Conservation (phyloP, 2,888 invertebrate genomes). For the Drosophila buzzatii region DNA sequence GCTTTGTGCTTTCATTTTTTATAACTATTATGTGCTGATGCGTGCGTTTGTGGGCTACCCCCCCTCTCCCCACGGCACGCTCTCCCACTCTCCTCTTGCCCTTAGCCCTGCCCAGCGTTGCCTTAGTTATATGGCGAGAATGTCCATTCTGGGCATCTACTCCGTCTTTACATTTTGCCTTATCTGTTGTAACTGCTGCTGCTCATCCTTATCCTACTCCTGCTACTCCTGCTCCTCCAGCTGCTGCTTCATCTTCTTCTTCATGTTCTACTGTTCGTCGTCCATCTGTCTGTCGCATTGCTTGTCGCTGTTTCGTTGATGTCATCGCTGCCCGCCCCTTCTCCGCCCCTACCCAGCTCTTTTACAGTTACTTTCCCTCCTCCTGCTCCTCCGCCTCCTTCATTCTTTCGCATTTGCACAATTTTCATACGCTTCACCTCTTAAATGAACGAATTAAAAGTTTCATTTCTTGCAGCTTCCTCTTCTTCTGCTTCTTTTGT, state of each 20-base stretch:
- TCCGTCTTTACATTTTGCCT: not conserved
- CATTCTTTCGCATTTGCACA: slow-evolving; percentile 50
- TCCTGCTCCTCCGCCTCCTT: not conserved
- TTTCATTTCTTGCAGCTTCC: slow-evolving; percentile 56
- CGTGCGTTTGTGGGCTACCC: slow-evolving; percentile 59
- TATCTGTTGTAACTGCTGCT: not conserved
- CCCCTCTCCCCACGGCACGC: not conserved
- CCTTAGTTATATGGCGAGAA: slow-evolving; percentile 12
- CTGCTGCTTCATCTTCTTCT: not conserved
- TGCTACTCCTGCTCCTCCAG: not conserved
- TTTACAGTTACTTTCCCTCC: slow-evolving; percentile 3
- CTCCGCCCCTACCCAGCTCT: slow-evolving; percentile 17
- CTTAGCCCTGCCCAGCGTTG: not conserved
- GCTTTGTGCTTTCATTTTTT: slow-evolving; percentile 61
- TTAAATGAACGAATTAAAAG: slow-evolving; percentile 78
- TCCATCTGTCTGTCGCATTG: slow-evolving; percentile 54
- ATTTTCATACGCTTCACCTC: slow-evolving; percentile 78
- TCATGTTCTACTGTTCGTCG: slow-evolving; percentile 2
- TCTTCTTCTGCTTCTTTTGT: slow-evolving; percentile 6
- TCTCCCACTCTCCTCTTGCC: not conserved
- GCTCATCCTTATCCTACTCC: not conserved
- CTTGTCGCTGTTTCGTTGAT: slow-evolving; percentile 61
- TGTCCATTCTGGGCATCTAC: slow-evolving; percentile 2
- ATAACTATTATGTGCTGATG: slow-evolving; percentile 76
- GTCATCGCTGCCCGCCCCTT: slow-evolving; percentile 37